Percentiles rank a stretch among this genome's conserved stretches.
phyloP scores from a whole-genome alignment of 2,888 invertebrate genomes.

The Tenthredo mesomela region DNA sequence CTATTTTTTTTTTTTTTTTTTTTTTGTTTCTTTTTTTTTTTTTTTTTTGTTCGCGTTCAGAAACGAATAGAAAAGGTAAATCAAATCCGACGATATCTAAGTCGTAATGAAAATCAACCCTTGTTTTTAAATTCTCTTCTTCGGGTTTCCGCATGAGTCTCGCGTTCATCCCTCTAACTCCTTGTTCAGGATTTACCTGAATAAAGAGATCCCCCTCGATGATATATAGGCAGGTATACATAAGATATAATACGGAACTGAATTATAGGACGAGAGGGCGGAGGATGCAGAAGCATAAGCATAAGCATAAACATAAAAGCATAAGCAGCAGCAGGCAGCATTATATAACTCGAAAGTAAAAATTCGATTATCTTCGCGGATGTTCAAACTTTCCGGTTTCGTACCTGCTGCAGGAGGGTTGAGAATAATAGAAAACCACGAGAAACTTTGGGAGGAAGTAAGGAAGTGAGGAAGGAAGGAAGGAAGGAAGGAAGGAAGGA shows the following conservation, averaged over 20 bases:
- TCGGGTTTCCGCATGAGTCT: not conserved
- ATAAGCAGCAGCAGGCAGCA: not conserved
- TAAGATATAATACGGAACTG: too few species aligned
- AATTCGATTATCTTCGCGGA: constrained; percentile 46
- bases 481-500: not conserved
- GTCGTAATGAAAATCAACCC: not conserved
- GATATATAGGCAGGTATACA: not conserved
- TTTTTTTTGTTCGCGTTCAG: not conserved
- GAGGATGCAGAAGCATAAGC: not conserved
- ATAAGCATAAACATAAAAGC: constrained; percentile 1
- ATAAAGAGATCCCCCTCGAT: not conserved
- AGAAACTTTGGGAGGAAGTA: constrained; percentile 17
- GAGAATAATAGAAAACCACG: constrained; percentile 52
- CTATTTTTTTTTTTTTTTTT: not conserved
- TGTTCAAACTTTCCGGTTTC: constrained; percentile 40
- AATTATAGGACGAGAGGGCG: not conserved
- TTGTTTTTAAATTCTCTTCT: not conserved
- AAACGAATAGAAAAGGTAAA: not conserved
- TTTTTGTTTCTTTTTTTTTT: not conserved
- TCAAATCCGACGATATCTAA: not conserved
- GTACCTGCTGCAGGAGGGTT: not conserved
- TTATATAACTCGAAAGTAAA: constrained; percentile 42
- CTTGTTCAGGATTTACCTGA: not conserved
- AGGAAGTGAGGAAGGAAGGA: not conserved
- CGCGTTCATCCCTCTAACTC: not conserved